Evolutionary conservation across 1,140 invertebrate genomes (phyloP).

Genomic region (Lordiphosa clarofinis): DNA sequence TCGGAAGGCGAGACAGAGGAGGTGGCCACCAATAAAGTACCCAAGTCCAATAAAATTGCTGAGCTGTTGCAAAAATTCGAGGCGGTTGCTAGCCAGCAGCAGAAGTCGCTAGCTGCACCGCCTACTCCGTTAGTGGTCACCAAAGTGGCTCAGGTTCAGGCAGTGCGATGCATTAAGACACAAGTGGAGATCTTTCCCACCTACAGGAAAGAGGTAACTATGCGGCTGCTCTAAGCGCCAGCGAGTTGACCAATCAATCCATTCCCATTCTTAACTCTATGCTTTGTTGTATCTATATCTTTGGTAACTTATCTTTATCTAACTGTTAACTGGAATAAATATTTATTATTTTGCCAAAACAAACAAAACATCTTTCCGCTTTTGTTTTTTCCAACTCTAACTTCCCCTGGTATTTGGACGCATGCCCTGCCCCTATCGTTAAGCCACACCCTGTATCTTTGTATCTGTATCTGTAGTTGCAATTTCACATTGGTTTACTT

Average conservation of each 20-base stretch:
- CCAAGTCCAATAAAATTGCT: slow-evolving; percentile 55
- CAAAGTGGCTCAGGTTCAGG: slow-evolving; percentile 64
- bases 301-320: slow-evolving; percentile 14
- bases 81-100: slow-evolving; percentile 22
- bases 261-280: slow-evolving; percentile 8
- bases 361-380: not conserved
- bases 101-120: slow-evolving; percentile 8
- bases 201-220: slow-evolving; percentile 79
- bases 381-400: slow-evolving; percentile 18
- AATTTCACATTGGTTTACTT: slow-evolving; percentile 73
- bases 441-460: slow-evolving; percentile 4
- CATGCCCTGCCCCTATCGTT: not conserved
- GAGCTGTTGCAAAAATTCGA: slow-evolving; percentile 70
- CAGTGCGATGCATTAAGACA: slow-evolving; percentile 71
- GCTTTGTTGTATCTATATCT: not conserved
- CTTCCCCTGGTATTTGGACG: not conserved
- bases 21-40: slow-evolving; percentile 10
- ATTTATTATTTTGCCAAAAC: slow-evolving; percentile 33
- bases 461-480: slow-evolving; percentile 19
- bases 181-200: slow-evolving; percentile 76
- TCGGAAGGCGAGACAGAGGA: slow-evolving; percentile 43
- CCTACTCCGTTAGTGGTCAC: slow-evolving; percentile 25
- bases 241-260: slow-evolving; percentile 5
- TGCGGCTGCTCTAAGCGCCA: slow-evolving; percentile 57
- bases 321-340: slow-evolving; percentile 48